These are phyloP conservation scores for Tenthredo distinguenda DNA, from an alignment of 2,888 invertebrate genomes.

Conservation along the genomic window DNA sequence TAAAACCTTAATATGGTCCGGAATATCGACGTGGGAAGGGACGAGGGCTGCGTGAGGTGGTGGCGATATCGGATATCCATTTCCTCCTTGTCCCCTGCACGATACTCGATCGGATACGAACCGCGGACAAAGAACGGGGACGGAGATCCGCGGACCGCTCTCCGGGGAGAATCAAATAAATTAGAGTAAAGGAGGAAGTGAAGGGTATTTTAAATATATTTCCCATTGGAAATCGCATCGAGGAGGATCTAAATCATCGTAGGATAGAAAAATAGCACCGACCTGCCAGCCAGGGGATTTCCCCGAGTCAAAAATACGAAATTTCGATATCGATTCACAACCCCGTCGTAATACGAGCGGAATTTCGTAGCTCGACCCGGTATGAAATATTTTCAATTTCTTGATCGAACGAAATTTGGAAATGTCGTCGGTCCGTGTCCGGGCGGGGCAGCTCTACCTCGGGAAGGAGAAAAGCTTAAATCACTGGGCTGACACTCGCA, in stretches of 20 bases:
- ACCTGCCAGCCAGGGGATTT: neutral
- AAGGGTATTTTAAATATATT: slow-evolving; percentile 54
- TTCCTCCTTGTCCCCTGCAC: slow-evolving; percentile 23
- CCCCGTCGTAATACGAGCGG: neutral
- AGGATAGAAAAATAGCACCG: slow-evolving; percentile 25
- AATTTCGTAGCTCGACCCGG: neutral
- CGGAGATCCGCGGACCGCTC: slow-evolving; percentile 1
- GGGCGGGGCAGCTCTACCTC: neutral
- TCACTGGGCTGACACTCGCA: slow-evolving; percentile 64
- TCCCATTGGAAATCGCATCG: slow-evolving; percentile 54
- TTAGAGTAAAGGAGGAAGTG: slow-evolving; percentile 34
- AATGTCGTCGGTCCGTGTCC: neutral
- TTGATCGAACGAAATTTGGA: neutral
- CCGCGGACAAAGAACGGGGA: slow-evolving; percentile 19
- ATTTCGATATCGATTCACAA: neutral
- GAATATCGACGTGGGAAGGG: neutral
- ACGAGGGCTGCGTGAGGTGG: neutral
- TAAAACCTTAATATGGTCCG: neutral
- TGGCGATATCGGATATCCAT: slow-evolving; percentile 27
- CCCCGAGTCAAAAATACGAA: neutral
- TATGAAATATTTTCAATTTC: neutral
- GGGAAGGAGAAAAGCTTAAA: slow-evolving; percentile 58
- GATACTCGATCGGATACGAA: slow-evolving; percentile 30
- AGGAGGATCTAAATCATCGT: slow-evolving; percentile 46
- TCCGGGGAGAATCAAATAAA: slow-evolving; percentile 28